Percentiles rank a stretch among this genome's conserved stretches.
These are phyloP conservation scores for Azemiops feae DNA, from an alignment of 2,113 vertebrate species.

Conservation along the genomic window DNA sequence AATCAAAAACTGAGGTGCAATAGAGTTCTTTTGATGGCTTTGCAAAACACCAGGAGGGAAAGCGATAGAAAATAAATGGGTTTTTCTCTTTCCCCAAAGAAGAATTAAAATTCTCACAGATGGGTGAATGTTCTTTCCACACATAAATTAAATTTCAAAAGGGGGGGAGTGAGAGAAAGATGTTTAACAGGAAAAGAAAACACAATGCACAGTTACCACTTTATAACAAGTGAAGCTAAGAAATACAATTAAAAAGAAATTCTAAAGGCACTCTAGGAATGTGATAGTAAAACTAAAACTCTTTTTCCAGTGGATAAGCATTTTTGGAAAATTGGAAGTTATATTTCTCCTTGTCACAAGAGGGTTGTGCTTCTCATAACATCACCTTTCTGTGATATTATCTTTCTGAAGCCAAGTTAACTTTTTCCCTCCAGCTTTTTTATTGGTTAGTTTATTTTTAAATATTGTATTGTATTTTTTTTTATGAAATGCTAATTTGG, in stretches of 20 bases:
- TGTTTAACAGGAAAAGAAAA: not conserved
- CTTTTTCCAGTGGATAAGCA: not conserved
- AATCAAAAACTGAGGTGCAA: not conserved
- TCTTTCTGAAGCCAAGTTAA: not conserved
- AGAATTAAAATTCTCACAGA: not conserved
- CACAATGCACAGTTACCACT: not conserved
- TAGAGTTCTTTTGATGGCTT: not conserved
- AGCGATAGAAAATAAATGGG: not conserved
- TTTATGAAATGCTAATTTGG: not conserved
- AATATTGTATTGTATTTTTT: not conserved
- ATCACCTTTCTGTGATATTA: not conserved
- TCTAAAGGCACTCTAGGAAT: not conserved
- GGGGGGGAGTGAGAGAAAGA: not conserved
- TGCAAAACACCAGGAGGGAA: not conserved
- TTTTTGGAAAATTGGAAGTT: not conserved
- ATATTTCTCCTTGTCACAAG: not conserved
- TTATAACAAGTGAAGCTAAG: not conserved
- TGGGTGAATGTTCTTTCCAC: not conserved
- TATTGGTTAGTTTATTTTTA: not conserved
- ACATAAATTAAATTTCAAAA: not conserved
- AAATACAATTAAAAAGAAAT: not conserved
- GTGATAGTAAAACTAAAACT: not conserved
- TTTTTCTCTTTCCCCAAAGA: not conserved
- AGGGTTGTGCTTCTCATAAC: not conserved
- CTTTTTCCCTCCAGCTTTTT: not conserved